Conservation (phyloP, 2,113 vertebrate species). For the Alectura lathami region DNA sequence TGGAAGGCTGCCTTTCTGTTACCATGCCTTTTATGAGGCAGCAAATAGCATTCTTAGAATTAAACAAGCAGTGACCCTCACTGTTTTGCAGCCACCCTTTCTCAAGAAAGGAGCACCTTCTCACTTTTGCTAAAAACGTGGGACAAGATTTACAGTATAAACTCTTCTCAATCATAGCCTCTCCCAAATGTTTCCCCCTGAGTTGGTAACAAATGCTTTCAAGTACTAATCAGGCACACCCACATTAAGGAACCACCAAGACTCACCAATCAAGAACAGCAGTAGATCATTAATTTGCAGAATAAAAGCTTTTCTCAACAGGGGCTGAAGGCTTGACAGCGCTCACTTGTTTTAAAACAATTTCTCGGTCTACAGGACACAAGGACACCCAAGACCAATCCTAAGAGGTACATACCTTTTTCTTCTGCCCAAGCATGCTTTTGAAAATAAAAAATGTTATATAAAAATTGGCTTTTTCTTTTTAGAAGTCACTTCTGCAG, state of each 20-base stretch:
- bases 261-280: not conserved
- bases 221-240: not conserved
- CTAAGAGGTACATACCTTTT: not conserved
- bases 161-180: not conserved
- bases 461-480: not conserved
- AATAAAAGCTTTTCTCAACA: conserved; percentile 38
- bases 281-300: conserved; percentile 18
- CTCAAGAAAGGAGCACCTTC: too few species aligned
- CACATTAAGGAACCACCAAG: not conserved
- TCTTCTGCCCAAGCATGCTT: not conserved
- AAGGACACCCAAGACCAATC: not conserved
- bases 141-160: not conserved
- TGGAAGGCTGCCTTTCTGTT: conserved; percentile 49
- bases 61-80: conserved; percentile 49
- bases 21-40: conserved; percentile 35
- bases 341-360: conserved; percentile 19
- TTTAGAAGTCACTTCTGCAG: not conserved
- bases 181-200: not conserved
- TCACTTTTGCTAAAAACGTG: too few species aligned
- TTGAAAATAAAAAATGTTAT: not conserved
- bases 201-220: not conserved
- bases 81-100: conserved; percentile 4
- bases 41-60: conserved; percentile 61
- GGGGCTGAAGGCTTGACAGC: not conserved
- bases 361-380: conserved; percentile 9